Conservation (phyloP, 2,888 invertebrate species). For the Antheraea assamensis region DNA sequence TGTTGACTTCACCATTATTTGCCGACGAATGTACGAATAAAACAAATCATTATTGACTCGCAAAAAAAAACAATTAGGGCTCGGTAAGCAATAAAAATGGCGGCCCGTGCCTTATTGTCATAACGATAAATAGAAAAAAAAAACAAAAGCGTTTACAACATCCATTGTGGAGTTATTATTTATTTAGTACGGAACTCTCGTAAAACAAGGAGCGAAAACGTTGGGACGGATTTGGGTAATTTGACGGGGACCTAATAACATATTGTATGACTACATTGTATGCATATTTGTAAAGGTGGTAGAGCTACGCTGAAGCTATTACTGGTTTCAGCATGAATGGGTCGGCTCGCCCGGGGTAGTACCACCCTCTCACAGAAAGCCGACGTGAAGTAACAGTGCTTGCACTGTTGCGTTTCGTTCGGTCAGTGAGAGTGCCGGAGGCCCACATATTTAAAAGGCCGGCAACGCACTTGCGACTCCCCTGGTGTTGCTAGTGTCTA, state of each 20-base stretch:
- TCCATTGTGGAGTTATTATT: slow-evolving; percentile 41
- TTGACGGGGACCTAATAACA: background rate
- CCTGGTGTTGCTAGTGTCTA: no score
- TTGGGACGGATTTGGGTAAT: slow-evolving; percentile 7
- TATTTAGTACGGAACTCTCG: slow-evolving; percentile 33
- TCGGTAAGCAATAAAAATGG: slow-evolving; percentile 17
- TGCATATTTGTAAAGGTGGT: background rate
- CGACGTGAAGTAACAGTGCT: no score
- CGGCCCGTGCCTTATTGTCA: slow-evolving; percentile 19
- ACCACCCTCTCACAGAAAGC: no score
- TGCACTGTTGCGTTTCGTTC: no score
- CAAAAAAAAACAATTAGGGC: slow-evolving; percentile 15
- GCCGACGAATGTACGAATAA: slow-evolving; percentile 1
- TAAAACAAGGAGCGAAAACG: slow-evolving; percentile 12
- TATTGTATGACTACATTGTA: background rate
- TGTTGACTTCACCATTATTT: background rate
- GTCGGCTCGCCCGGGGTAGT: no score
- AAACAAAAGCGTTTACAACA: slow-evolving; percentile 31
- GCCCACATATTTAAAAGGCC: no score
- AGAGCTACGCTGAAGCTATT: no score
- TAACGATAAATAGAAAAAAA: slow-evolving; percentile 35
- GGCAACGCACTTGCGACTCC: no score
- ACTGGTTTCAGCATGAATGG: no score
- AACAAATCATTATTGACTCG: slow-evolving; percentile 19
- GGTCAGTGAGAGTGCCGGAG: no score